Percentiles rank a stretch among this genome's conserved stretches.
phyloP scores from a whole-genome alignment of 2,113 vertebrate species.

The Nesospiza acunhae region DNA sequence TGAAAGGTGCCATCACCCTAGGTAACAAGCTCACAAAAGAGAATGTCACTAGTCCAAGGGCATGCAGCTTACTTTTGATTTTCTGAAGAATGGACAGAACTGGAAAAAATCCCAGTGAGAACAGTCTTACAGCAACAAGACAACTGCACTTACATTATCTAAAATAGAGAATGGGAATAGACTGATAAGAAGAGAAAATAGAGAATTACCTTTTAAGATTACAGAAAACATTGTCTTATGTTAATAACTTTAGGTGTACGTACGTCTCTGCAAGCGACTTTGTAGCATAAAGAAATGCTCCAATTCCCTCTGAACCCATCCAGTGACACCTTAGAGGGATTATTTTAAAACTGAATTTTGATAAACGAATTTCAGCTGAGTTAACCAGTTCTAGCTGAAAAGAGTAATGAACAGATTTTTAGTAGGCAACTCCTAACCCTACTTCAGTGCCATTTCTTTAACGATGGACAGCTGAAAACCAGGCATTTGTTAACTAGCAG shows the following conservation, averaged over 20 bases:
- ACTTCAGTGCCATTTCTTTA: neutral
- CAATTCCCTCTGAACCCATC: neutral
- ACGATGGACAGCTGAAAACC: neutral
- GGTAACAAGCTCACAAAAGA: constrained; percentile 22
- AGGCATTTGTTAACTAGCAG: neutral
- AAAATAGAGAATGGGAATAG: neutral
- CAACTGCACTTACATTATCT: neutral
- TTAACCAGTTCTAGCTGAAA: neutral
- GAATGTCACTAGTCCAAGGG: neutral
- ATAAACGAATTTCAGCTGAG: neutral
- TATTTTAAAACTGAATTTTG: neutral
- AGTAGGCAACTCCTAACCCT: neutral
- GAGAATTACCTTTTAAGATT: neutral
- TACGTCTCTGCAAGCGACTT: neutral
- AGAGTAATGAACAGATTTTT: neutral
- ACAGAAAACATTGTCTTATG: neutral
- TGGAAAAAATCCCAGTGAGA: neutral
- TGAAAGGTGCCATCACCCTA: constrained; percentile 38
- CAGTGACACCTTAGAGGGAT: neutral
- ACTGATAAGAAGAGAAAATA: neutral
- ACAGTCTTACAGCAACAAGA: neutral
- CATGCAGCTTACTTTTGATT: neutral
- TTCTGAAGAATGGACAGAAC: neutral
- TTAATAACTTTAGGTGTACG: neutral
- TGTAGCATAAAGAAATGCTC: neutral